Evolutionary conservation across 2,797 vertebrate species (phyloP).

Genomic region (Sebastes matsubarae): DNA sequence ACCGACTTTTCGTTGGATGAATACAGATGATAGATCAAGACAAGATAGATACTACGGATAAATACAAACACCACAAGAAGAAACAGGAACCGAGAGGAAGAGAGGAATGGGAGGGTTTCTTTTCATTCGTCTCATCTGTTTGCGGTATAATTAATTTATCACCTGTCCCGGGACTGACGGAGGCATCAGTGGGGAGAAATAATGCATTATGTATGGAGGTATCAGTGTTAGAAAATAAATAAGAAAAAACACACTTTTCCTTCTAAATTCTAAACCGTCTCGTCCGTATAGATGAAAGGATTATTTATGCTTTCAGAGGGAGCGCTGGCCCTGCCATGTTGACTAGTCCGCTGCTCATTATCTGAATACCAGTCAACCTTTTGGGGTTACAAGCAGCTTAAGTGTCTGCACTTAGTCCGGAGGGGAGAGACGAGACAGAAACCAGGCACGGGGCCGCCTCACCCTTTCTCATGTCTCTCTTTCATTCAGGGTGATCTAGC

Average conservation of each 20-base stretch:
- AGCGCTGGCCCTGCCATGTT: constrained; percentile 17
- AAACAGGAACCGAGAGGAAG: constrained; percentile 9
- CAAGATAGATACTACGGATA: constrained; percentile 8
- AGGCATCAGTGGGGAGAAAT: constrained; percentile 44
- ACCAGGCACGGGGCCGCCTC: constrained; percentile 12
- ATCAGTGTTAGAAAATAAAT: constrained; percentile 51
- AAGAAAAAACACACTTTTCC: not conserved
- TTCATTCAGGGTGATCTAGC: not conserved
- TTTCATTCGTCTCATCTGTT: constrained; percentile 43
- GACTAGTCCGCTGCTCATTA: constrained; percentile 51
- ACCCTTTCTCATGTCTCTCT: constrained; percentile 3
- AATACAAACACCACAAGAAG: not conserved
- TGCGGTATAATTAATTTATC: constrained; percentile 74
- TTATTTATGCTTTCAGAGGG: constrained; percentile 47
- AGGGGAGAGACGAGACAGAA: constrained; percentile 28
- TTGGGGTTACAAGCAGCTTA: constrained; percentile 58
- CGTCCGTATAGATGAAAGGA: constrained; percentile 43
- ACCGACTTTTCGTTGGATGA: constrained; percentile 11
- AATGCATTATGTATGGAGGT: constrained; percentile 73
- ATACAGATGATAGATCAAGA: constrained; percentile 43
- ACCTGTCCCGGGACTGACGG: constrained; percentile 47
- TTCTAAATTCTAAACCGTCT: constrained; percentile 27
- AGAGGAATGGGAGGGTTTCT: constrained; percentile 12
- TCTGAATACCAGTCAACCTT: constrained; percentile 59
- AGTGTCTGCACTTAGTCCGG: constrained; percentile 43